Evolutionary conservation across 1,140 invertebrate species (phyloP).

Genomic region (Dendroctonus valens): DNA sequence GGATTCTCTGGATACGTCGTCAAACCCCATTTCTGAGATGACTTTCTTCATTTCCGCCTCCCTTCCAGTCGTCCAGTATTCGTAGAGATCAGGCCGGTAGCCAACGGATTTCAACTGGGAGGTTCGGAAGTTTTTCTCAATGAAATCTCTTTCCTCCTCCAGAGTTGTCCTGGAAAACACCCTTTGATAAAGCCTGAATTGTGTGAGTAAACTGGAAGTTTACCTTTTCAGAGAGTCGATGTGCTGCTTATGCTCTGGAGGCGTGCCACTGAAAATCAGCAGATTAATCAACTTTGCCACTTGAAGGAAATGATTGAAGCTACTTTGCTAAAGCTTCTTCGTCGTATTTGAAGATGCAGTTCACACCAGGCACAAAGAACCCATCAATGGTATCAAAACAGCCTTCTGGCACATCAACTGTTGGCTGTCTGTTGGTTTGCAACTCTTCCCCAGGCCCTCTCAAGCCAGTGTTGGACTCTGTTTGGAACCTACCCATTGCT

Average conservation of each 20-base stretch:
- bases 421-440: conserved; percentile 24
- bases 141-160: conserved; percentile 6
- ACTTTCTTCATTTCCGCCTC: conserved; percentile 3
- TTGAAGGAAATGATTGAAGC: neutral
- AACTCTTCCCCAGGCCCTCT: conserved; percentile 21
- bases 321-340: conserved; percentile 17
- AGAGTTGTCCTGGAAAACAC: conserved; percentile 1
- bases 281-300: neutral
- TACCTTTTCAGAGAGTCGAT: neutral
- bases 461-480: conserved; percentile 17
- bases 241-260: neutral
- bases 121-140: conserved; percentile 22
- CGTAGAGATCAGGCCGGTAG: conserved; percentile 21
- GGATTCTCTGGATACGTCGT: neutral
- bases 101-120: conserved; percentile 7
- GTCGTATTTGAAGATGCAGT: conserved; percentile 21
- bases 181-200: neutral
- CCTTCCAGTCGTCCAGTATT: conserved; percentile 30
- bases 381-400: conserved; percentile 34
- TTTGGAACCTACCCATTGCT: conserved; percentile 15
- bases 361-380: conserved; percentile 25
- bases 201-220: neutral
- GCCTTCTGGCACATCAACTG: conserved; percentile 25
- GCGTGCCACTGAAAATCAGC: neutral
- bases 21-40: neutral